Evolutionary conservation across 64 coral and sea anemone species (phyloP).

Genomic region (Actinia equina): DNA sequence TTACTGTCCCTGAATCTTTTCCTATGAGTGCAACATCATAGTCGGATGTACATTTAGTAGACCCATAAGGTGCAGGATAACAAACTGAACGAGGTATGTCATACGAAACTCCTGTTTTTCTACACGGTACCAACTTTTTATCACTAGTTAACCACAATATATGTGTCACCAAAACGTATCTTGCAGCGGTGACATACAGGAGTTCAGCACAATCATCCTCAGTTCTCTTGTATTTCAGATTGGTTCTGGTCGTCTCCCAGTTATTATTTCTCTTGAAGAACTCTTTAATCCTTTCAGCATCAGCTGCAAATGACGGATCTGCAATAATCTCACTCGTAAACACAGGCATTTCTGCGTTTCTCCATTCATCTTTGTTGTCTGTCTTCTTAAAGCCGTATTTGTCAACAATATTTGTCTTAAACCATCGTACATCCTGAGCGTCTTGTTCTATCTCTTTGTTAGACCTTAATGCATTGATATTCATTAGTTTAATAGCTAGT

Average conservation of each 20-base stretch:
- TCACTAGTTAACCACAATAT: conserved; percentile 33
- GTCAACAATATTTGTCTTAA: conserved; percentile 23
- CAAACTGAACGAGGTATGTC: conserved; percentile 24
- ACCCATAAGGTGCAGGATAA: conserved; percentile 52
- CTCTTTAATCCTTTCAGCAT: not conserved
- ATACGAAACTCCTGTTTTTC: too few species aligned
- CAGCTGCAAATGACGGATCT: not conserved
- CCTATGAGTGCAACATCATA: conserved; percentile 69
- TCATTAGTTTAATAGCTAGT: too few species aligned
- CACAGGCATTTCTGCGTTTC: not conserved
- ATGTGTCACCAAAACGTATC: conserved; percentile 49
- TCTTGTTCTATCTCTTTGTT: too few species aligned
- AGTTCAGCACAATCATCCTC: not conserved
- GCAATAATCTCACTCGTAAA: not conserved
- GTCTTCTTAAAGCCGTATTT: conserved; percentile 18
- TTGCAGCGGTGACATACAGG: conserved; percentile 52
- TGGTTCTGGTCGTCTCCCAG: conserved; percentile 13
- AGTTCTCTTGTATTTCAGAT: not conserved
- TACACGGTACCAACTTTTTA: not conserved
- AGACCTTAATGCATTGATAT: too few species aligned
- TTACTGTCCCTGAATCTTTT: conserved; percentile 30
- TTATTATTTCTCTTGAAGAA: conserved; percentile 26
- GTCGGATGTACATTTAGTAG: conserved; percentile 44
- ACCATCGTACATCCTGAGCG: not conserved
- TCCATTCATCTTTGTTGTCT: not conserved